Evolutionary conservation across 2,888 invertebrate species (phyloP), one percentile per base, ranked within the genome.

Genomic region (Lasiommata megera): DNA sequence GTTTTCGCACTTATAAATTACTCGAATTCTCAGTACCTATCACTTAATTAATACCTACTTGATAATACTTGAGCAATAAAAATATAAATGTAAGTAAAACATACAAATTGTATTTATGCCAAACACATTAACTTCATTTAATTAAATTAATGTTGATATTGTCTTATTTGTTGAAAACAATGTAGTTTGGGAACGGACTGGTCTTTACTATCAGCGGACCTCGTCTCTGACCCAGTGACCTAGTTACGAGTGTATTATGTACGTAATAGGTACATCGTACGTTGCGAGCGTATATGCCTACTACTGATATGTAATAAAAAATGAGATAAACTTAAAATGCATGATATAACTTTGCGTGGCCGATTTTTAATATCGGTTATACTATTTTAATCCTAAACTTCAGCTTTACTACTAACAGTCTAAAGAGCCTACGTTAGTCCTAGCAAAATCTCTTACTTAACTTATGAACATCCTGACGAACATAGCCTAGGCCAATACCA

Each of bases 171-270:
- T 59, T 57, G 53, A 71, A 74, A 73, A 72, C 66, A 71, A 70
- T 68, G 69, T 70, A 73, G 78, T 83, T 84, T 81, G 74, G 80
- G 78, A 80, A 84, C 81, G 77, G 77, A 80, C 77, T 76, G 73
- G 70, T 73, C 73, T 58, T 56, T 63, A 63, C 62, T 70, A 71
- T 70, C 71, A 68, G 66, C 55, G 63, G 65, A 67, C 70, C 67
- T 90, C 92, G 92, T 84, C 82, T 92, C 86, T 93, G 93, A 92
- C 93, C 93, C 77, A 93, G 88, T 94, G 92, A 93, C 94, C 93
- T 75, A 92, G 88, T 92, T 93, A 88, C 92, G 91, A 89, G 76
- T 75, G 76, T 77, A 74, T 76, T 77, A 77, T 73, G 72, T 77
- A 73, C 76, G 70, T 46, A 73, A 68, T 67, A 50, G 17, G 46